These are phyloP conservation scores for Etheostoma cragini DNA, from an alignment of 2,113 vertebrate species.

Conservation along the genomic window DNA sequence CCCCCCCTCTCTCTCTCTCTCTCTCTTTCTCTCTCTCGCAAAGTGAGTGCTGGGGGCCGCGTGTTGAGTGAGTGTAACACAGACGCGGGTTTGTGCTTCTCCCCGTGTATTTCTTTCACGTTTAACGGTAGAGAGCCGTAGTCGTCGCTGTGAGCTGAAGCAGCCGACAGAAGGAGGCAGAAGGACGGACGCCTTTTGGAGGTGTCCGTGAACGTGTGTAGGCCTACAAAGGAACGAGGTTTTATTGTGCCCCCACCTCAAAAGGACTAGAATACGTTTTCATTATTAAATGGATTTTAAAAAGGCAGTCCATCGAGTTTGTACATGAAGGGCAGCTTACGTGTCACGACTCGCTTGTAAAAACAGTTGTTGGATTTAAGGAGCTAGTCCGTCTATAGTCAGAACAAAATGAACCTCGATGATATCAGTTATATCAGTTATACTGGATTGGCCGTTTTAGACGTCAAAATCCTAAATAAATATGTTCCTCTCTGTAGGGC, in stretches of 20 bases:
- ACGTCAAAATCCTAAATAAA: too few relatives aligned
- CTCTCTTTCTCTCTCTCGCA: conserved; percentile 8
- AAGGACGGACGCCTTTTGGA: background rate
- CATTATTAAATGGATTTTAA: background rate
- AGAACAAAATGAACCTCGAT: background rate
- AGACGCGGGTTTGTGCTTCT: background rate
- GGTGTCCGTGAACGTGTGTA: too few relatives aligned
- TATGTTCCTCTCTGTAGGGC: too few relatives aligned
- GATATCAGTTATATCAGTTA: background rate
- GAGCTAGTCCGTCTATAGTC: too few relatives aligned
- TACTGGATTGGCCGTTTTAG: background rate
- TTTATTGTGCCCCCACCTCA: background rate
- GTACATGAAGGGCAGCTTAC: background rate
- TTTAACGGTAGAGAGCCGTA: background rate
- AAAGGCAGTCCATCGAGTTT: background rate
- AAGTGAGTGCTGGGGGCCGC: conserved; percentile 31
- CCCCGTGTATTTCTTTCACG: background rate
- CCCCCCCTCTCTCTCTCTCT: conserved; percentile 5
- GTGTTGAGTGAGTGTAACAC: conserved; percentile 23
- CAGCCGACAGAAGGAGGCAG: conserved; percentile 62
- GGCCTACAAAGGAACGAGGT: background rate
- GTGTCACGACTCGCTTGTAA: background rate
- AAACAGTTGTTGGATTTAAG: background rate
- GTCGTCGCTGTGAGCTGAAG: background rate
- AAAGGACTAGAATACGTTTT: background rate